A percentile compares a stretch with the other conserved stretches of the same genome.
Evolutionary conservation across 2,888 invertebrate species (phyloP).

Genomic region (Pteria penguin): DNA sequence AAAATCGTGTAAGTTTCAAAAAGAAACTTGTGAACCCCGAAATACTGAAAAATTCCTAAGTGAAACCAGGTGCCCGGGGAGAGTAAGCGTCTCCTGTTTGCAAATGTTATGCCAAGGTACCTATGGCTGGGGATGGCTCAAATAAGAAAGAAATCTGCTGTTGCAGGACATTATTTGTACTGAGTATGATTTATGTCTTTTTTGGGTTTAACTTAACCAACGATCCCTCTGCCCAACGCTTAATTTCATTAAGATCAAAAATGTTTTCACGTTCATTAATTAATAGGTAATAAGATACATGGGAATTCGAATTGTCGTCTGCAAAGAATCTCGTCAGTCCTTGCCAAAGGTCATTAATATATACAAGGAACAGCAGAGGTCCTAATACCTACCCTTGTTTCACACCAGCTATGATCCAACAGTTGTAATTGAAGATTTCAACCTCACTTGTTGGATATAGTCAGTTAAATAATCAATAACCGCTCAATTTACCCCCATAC

Average conservation of each 20-base stretch:
- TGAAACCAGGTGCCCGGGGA: too few relatives aligned
- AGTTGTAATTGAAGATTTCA: background rate
- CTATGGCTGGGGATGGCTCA: too few relatives aligned
- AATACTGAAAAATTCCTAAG: too few relatives aligned
- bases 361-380: constrained; percentile 32
- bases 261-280: constrained; percentile 22
- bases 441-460: constrained; percentile 25
- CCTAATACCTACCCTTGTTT: constrained; percentile 22
- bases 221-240: background rate
- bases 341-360: constrained; percentile 39
- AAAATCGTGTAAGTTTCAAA: too few relatives aligned
- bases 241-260: constrained; percentile 9
- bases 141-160: too few relatives aligned
- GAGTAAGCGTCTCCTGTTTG: too few relatives aligned
- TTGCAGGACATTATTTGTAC: too few relatives aligned
- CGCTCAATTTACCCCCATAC: constrained; percentile 25
- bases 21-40: too few relatives aligned
- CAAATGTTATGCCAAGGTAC: constrained; percentile 15
- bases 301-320: constrained; percentile 30
- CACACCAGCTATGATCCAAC: constrained; percentile 14
- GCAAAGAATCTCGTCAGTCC: constrained; percentile 43
- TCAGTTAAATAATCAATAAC: constrained; percentile 32
- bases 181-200: constrained; percentile 8
- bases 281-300: constrained; percentile 7
- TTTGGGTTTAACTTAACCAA: background rate